phyloP scores from a whole-genome alignment of 2,113 vertebrate genomes.

The Thomomys bottae region DNA sequence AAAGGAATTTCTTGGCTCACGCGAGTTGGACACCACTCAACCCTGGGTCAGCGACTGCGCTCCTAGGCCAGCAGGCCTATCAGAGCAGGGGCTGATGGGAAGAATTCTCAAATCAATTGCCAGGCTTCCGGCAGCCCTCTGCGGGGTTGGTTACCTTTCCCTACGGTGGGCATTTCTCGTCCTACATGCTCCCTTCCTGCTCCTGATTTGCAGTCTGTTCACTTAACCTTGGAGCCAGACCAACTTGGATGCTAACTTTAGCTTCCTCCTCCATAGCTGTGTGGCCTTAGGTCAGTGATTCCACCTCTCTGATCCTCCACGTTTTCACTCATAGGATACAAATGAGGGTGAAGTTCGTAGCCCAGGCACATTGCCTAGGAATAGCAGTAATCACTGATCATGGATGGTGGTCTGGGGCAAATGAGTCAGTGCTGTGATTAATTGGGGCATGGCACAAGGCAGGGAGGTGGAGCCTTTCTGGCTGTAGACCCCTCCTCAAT shows the following conservation, averaged over 20 bases:
- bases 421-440: background rate
- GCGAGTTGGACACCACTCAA: accelerated
- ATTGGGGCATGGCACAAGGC: background rate
- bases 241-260: background rate
- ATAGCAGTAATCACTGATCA: background rate
- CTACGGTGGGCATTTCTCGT: too few relatives aligned
- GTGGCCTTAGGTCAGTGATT: background rate
- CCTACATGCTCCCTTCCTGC: too few relatives aligned
- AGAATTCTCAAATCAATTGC: background rate
- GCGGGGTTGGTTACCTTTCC: too few relatives aligned
- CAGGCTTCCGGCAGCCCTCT: background rate
- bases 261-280: background rate
- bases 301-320: background rate
- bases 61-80: background rate
- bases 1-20: background rate
- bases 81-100: background rate
- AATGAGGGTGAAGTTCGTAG: background rate
- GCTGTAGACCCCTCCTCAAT: background rate
- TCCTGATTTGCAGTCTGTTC: background rate
- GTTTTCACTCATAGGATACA: constrained; percentile 16
- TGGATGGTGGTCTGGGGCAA: background rate
- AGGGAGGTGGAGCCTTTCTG: background rate
- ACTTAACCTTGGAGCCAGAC: background rate
- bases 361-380: background rate
- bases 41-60: background rate